phyloP scores from a whole-genome alignment of 2,797 vertebrate species.

The Iguana delicatissima region DNA sequence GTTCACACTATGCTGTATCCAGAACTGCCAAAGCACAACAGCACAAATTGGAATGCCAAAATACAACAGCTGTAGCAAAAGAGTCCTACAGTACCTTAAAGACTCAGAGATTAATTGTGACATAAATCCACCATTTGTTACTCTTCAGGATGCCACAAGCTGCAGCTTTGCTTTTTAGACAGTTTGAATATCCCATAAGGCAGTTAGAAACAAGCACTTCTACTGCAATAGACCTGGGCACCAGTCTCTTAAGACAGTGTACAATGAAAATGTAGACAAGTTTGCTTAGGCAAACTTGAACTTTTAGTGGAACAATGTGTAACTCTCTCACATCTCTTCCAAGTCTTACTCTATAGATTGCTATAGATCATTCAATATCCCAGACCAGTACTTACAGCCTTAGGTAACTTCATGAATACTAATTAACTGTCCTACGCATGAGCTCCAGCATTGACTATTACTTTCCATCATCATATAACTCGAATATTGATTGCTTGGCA shows the following conservation, averaged over 20 bases:
- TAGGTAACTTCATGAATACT: background rate
- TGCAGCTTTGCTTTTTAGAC: background rate
- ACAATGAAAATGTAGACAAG: background rate
- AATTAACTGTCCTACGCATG: accelerated
- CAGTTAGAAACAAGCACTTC: background rate
- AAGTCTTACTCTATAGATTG: background rate
- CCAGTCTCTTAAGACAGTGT: background rate
- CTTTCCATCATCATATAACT: background rate
- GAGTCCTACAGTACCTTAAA: background rate
- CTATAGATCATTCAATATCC: background rate
- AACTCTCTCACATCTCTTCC: background rate
- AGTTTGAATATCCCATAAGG: background rate
- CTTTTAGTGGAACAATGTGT: background rate
- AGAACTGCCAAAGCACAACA: background rate
- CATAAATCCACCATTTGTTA: background rate
- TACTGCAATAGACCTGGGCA: background rate
- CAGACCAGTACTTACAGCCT: background rate
- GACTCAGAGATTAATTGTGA: background rate
- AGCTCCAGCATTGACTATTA: constrained; percentile 12
- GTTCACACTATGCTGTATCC: no score
- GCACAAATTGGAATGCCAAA: background rate
- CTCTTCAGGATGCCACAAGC: no score
- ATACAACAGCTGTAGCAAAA: background rate
- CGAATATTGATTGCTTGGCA: constrained; percentile 27
- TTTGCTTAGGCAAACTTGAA: background rate